Evolutionary conservation across 1,140 invertebrate species (phyloP).

Genomic region (Drosophila miranda): DNA sequence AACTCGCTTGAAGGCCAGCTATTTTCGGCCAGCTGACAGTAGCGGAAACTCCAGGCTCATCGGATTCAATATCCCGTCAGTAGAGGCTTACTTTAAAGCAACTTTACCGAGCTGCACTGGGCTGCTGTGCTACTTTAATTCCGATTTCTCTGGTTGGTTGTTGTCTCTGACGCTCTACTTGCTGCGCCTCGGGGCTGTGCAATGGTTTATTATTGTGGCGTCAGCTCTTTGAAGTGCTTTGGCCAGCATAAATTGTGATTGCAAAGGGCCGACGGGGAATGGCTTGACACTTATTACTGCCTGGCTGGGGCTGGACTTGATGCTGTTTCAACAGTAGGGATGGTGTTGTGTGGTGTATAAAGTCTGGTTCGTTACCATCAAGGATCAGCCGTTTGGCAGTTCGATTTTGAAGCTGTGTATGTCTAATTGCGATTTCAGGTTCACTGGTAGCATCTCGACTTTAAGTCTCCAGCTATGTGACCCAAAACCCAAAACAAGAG

Average conservation of each 20-base stretch:
- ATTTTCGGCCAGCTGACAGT: slow-evolving; percentile 22
- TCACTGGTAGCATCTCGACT: slow-evolving; percentile 5
- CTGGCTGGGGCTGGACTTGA: background rate
- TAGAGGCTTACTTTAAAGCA: slow-evolving; percentile 14
- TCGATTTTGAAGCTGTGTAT: slow-evolving; percentile 25
- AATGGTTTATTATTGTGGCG: slow-evolving; percentile 31
- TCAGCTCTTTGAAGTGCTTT: slow-evolving; percentile 50
- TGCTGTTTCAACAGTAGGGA: too few species aligned
- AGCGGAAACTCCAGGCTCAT: slow-evolving; percentile 7
- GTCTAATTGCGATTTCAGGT: slow-evolving; percentile 28
- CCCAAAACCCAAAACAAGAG: too few species aligned
- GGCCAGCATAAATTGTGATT: slow-evolving; percentile 33
- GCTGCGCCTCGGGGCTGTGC: slow-evolving; percentile 41
- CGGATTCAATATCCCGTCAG: slow-evolving; percentile 41
- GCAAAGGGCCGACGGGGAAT: slow-evolving; percentile 34
- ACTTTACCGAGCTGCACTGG: slow-evolving; percentile 16
- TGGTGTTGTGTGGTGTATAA: background rate
- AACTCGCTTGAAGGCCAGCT: slow-evolving; percentile 36
- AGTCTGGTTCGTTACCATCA: background rate
- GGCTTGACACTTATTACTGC: slow-evolving; percentile 47
- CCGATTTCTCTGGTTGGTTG: slow-evolving; percentile 10
- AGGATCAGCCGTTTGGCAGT: slow-evolving; percentile 18
- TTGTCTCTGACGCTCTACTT: slow-evolving; percentile 23
- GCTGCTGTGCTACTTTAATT: slow-evolving; percentile 36
- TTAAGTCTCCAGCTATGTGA: slow-evolving; percentile 9